Base-by-base conservation (phyloP, 1,140 invertebrate species). In the Chelonus insularis region DNA sequence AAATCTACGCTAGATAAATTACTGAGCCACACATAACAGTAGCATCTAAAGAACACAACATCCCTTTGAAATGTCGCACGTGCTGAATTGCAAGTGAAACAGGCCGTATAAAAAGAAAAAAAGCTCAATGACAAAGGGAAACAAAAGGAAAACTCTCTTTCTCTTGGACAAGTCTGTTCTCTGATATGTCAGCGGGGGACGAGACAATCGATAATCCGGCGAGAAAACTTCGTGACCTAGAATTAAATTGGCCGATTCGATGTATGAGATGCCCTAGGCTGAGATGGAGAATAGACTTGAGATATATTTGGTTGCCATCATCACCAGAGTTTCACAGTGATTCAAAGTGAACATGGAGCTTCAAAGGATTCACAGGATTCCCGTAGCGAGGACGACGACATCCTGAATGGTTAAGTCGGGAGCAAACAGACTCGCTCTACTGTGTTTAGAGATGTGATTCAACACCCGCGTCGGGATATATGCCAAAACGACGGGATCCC, bases 301-400 rank as follows among this genome's bases (percentile, higher is more conserved):
- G 25, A 29, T 29, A 29, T 29, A 29, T 29, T 29, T 7, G 25
- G 25, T 29, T 29, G 25, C 25, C 25, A 29, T 29, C 25, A 29
- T 7, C 25, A 29, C 25, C 25, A 29, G 25, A 29, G 25, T 29
- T 29, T 29, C 25, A 29, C 3, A 7, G 7, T 29, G 25, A 29
- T 29, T 29, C 25, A 29, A 29, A 29, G 25, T 29, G 25, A 29
- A 7, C 25, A 29, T 7, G 41, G 21, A 45, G 29, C 6, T 16
- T 50, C n/a, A 43, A 23, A 41, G 37, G 58, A 60, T 54, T 54
- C 56, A 63, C 50, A 39, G 57, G 62, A 66, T 64, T 63, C 61
- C 54, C 51, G 47, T 63, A 48, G 60, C 48, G 52, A 63, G 60
- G 62, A 23, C 45, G 45, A 48, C 45, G 45, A 48, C 45, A 48